These are phyloP conservation scores for Girardia tigrina DNA, from an alignment of 2,888 invertebrate genomes.

Conservation along the genomic window DNA sequence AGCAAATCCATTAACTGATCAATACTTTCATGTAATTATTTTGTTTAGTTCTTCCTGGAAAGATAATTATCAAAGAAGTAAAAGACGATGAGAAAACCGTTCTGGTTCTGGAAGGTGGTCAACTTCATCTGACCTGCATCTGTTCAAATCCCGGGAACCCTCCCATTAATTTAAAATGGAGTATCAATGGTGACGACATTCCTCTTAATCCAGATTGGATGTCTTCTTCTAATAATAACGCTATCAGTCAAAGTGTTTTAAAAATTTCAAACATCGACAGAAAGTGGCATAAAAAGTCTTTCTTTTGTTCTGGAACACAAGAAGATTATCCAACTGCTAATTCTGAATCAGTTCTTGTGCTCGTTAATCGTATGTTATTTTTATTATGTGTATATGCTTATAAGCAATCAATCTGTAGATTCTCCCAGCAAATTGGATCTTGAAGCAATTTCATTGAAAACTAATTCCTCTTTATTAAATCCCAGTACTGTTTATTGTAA, in stretches of 20 bases:
- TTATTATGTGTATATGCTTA: too few relatives aligned
- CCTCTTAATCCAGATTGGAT: neutral
- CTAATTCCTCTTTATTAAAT: neutral
- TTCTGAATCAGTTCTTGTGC: neutral
- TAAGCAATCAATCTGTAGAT: too few relatives aligned
- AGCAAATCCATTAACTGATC: too few relatives aligned
- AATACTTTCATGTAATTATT: too few relatives aligned
- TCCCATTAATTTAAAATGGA: neutral
- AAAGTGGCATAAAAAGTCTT: neutral
- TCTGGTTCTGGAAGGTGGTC: neutral
- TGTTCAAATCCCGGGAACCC: neutral
- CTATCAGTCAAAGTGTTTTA: neutral
- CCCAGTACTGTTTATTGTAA: neutral
- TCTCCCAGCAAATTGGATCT: neutral
- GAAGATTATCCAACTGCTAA: neutral
- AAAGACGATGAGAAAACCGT: neutral
- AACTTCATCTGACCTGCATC: neutral
- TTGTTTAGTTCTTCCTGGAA: conserved; percentile 10
- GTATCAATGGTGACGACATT: neutral
- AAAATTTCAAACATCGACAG: neutral
- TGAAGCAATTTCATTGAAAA: conserved; percentile 15
- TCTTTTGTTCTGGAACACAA: neutral
- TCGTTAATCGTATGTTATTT: neutral
- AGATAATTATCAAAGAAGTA: conserved; percentile 1
- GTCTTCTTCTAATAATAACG: neutral